A percentile compares a stretch with the other conserved stretches of the same genome.
Evolutionary conservation across 2,797 vertebrate genomes (phyloP).

Genomic region (Scleropages formosus): DNA sequence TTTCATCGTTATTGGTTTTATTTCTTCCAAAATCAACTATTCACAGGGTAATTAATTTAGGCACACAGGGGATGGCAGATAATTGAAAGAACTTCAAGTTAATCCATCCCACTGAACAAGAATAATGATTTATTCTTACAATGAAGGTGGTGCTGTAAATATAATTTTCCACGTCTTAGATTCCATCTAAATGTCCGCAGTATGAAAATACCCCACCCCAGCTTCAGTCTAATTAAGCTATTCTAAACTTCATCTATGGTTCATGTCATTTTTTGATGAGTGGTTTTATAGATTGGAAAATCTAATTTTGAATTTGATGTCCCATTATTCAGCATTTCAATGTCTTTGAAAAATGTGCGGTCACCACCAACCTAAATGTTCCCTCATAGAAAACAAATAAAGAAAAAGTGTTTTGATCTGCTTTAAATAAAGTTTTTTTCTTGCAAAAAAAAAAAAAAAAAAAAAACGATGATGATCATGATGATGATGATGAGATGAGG

Average conservation of each 20-base stretch:
- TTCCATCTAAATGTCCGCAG: conserved; percentile 44
- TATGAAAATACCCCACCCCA: conserved; percentile 49
- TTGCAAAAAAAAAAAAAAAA: too few relatives aligned
- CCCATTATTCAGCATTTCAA: conserved; percentile 31
- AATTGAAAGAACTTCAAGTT: conserved; percentile 52
- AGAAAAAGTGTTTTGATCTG: too few relatives aligned
- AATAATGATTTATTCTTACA: conserved; percentile 62
- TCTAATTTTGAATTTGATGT: conserved; percentile 21
- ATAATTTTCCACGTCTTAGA: conserved; percentile 45
- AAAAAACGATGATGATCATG: too few relatives aligned
- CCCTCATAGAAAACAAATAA: too few relatives aligned
- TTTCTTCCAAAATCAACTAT: conserved; percentile 59
- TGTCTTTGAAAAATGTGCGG: conserved; percentile 33
- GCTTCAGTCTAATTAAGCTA: conserved; percentile 28
- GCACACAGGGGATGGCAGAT: conserved; percentile 36
- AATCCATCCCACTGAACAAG: conserved; percentile 68
- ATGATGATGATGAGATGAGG: too few relatives aligned
- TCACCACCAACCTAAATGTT: background rate
- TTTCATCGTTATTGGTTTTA: conserved; percentile 53
- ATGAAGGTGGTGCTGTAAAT: conserved; percentile 48
- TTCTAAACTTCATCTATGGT: conserved; percentile 44
- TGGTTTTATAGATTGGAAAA: conserved; percentile 31
- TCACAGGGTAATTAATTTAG: conserved; percentile 57
- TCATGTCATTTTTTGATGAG: conserved; percentile 49
- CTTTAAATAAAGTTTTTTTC: too few relatives aligned